A percentile compares a stretch with the other conserved stretches of the same genome.
These are phyloP conservation scores for Telenomus remus DNA, from an alignment of 1,140 invertebrate genomes.

Conservation along the genomic window DNA sequence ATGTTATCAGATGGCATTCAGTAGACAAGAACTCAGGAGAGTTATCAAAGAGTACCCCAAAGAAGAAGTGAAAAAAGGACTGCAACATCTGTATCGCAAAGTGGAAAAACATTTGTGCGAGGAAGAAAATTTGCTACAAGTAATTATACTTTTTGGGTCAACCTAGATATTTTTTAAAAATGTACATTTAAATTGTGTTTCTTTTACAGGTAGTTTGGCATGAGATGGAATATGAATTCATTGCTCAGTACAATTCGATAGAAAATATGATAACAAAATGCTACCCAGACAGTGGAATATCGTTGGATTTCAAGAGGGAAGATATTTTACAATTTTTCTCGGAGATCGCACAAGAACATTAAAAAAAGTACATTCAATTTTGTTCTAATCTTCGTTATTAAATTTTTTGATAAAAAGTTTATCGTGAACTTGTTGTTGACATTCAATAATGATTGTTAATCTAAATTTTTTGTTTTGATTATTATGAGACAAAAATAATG, in stretches of 20 bases:
- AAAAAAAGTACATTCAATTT: conserved; percentile 53
- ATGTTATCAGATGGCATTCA: conserved; percentile 97
- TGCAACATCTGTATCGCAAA: conserved; percentile 96
- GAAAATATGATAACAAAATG: conserved; percentile 95
- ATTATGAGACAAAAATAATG: too few relatives aligned
- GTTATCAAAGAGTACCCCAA: conserved; percentile 97
- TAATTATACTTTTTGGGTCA: conserved; percentile 62
- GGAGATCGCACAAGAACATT: conserved; percentile 98
- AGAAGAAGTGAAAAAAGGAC: conserved; percentile 95
- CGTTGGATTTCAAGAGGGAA: conserved; percentile 95
- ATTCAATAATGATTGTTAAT: too few relatives aligned
- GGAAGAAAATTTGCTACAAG: conserved; percentile 95
- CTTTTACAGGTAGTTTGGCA: conserved; percentile 93
- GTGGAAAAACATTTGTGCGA: conserved; percentile 98
- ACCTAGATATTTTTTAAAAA: neutral
- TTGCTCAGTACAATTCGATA: conserved; percentile 96
- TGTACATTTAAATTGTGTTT: too few relatives aligned
- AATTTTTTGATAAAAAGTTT: conserved; percentile 5
- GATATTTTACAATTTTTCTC: conserved; percentile 98
- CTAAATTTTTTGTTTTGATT: too few relatives aligned
- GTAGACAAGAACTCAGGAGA: conserved; percentile 96
- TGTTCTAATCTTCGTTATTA: neutral
- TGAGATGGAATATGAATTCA: conserved; percentile 99
- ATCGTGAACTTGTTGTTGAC: neutral
- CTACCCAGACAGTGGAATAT: conserved; percentile 96